Conservation (phyloP, 2,113 vertebrate species). For the Pluvianellus socialis region DNA sequence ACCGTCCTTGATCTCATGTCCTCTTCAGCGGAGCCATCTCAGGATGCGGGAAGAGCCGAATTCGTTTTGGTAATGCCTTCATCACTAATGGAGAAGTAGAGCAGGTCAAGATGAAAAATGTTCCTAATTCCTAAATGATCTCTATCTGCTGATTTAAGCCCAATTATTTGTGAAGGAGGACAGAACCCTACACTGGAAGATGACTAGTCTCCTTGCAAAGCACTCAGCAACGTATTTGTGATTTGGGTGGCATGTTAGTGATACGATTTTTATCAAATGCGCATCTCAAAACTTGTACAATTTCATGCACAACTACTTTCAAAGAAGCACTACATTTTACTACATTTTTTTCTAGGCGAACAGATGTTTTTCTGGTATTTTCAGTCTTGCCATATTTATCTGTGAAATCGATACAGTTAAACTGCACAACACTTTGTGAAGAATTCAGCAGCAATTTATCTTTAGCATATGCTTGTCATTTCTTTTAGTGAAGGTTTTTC, state of each 20-base stretch:
- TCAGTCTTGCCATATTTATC: slow-evolving; percentile 33
- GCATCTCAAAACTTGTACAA: background rate
- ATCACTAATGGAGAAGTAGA: background rate
- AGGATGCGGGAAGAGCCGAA: background rate
- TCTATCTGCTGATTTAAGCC: background rate
- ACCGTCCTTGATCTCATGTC: background rate
- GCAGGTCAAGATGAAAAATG: background rate
- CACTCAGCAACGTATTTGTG: background rate
- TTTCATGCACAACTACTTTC: background rate
- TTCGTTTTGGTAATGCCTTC: background rate
- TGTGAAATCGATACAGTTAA: slow-evolving; percentile 31
- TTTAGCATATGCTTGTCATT: slow-evolving; percentile 38
- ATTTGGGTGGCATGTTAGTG: background rate
- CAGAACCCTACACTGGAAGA: background rate
- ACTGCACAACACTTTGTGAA: slow-evolving; percentile 4
- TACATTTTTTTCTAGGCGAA: background rate
- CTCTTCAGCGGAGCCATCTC: background rate
- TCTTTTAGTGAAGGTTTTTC: background rate
- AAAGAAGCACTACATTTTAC: background rate
- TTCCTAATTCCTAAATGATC: background rate
- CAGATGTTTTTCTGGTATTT: slow-evolving; percentile 44
- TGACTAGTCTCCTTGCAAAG: background rate
- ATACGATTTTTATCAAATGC: background rate
- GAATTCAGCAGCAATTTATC: slow-evolving; percentile 38
- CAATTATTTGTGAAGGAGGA: background rate